Evolutionary conservation across 2,113 vertebrate genomes (phyloP).

Genomic region (Microcebus ravelobensis): DNA sequence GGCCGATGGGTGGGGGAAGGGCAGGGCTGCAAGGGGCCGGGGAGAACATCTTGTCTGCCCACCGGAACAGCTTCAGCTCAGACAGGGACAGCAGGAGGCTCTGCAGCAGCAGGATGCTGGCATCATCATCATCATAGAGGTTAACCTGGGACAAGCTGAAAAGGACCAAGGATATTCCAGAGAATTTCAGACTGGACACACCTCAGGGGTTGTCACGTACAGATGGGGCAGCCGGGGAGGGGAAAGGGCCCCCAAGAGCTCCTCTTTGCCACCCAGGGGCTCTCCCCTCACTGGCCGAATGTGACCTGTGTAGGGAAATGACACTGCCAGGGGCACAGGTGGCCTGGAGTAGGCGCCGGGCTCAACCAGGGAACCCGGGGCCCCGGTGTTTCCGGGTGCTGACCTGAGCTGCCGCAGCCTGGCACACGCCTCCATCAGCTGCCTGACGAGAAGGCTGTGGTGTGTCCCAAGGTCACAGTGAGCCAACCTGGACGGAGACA

Average conservation of each 20-base stretch:
- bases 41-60: background rate
- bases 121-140: background rate
- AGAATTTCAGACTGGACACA: background rate
- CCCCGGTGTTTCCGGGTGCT: constrained; percentile 36
- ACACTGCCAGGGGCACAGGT: background rate
- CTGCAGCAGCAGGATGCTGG: constrained; percentile 66
- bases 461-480: constrained; percentile 74
- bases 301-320: background rate
- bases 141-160: constrained; percentile 82
- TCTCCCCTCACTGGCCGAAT: background rate
- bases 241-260: background rate
- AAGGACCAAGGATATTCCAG: background rate
- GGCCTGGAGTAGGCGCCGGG: background rate
- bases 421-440: constrained; percentile 78
- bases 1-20: background rate
- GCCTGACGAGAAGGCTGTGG: constrained; percentile 58
- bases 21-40: accelerated
- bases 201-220: background rate
- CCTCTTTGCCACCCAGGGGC: background rate
- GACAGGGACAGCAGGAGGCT: constrained; percentile 62
- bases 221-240: background rate
- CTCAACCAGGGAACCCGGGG: background rate
- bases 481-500: constrained; percentile 81
- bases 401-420: constrained; percentile 88
- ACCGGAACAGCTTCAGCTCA: constrained; percentile 82